Conservation (phyloP, 2,888 invertebrate species). For the Brachyptera risi region DNA sequence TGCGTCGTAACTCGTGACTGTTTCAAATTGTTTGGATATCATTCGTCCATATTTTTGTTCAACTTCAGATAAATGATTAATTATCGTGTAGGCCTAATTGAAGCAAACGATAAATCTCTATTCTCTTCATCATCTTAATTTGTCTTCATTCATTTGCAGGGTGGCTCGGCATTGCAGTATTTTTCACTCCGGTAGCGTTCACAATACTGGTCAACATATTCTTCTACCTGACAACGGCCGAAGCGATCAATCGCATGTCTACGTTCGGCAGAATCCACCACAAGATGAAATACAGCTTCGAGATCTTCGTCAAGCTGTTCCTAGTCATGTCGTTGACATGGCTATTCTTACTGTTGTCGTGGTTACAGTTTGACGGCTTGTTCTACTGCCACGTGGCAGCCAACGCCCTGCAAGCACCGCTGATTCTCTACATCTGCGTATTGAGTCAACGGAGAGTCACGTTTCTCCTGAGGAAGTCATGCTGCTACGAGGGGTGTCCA, state of each 20-base stretch:
- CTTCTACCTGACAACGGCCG: slow-evolving; percentile 74
- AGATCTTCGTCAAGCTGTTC: slow-evolving; percentile 71
- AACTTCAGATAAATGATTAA: no score
- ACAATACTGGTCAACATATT: slow-evolving; percentile 73
- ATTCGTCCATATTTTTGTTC: no score
- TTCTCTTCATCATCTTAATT: no score
- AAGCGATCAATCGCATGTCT: slow-evolving; percentile 73
- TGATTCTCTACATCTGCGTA: slow-evolving; percentile 73
- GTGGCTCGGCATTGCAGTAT: slow-evolving; percentile 75
- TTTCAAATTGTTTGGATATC: no score
- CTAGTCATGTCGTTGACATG: slow-evolving; percentile 70
- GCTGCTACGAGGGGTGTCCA: slow-evolving; percentile 60
- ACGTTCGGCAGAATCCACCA: slow-evolving; percentile 84
- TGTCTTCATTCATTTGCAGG: no score
- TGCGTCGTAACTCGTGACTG: no score
- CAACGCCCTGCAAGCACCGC: slow-evolving; percentile 70
- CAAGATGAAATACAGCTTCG: slow-evolving; percentile 79
- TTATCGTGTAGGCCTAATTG: no score
- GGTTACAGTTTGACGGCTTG: slow-evolving; percentile 67
- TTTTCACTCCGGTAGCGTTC: slow-evolving; percentile 78
- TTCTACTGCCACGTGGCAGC: slow-evolving; percentile 70
- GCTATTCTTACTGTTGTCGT: slow-evolving; percentile 72
- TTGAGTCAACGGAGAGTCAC: slow-evolving; percentile 74
- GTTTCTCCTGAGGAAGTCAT: slow-evolving; percentile 72
- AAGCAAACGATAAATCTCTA: no score